These are phyloP conservation scores for Chalcis sispes DNA, from an alignment of 2,888 invertebrate genomes.

Conservation along the genomic window DNA sequence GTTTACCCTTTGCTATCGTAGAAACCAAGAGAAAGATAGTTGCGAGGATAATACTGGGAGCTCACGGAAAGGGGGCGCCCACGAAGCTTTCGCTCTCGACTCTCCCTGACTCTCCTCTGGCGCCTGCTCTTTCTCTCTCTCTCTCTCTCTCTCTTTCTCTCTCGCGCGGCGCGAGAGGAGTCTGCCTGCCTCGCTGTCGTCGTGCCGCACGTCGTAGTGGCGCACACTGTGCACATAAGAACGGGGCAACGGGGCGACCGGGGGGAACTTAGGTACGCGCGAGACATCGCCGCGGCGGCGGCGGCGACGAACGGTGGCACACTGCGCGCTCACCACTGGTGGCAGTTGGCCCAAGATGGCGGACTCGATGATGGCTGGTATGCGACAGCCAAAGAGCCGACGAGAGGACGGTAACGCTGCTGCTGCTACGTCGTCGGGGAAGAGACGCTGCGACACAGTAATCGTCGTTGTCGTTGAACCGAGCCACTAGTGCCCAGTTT, in stretches of 20 bases:
- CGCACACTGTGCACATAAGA: neutral
- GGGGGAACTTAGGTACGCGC: neutral
- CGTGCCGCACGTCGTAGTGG: neutral
- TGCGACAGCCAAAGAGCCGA: slow-evolving; percentile 62
- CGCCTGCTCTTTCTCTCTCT: neutral
- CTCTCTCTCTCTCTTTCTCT: neutral
- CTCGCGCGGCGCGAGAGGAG: neutral
- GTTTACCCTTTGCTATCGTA: neutral
- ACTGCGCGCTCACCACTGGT: slow-evolving; percentile 59
- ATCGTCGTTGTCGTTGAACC: neutral
- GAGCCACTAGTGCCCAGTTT: neutral
- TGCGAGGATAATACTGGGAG: slow-evolving; percentile 1
- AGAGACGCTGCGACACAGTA: neutral
- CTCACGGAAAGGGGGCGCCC: slow-evolving; percentile 37
- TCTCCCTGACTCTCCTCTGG: neutral
- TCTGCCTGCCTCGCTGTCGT: neutral
- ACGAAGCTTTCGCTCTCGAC: neutral
- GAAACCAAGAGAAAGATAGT: too few relatives aligned
- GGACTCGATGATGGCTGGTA: slow-evolving; percentile 73
- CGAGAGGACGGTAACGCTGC: slow-evolving; percentile 9
- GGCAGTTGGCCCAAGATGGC: slow-evolving; percentile 75
- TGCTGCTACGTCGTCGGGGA: too few relatives aligned
- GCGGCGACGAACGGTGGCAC: neutral
- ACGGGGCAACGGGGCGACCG: neutral
- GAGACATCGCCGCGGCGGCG: neutral